Percentiles rank a stretch among this genome's conserved stretches.
These are phyloP conservation scores for Andrena hattorfiana DNA, from an alignment of 2,888 invertebrate genomes.

Conservation along the genomic window DNA sequence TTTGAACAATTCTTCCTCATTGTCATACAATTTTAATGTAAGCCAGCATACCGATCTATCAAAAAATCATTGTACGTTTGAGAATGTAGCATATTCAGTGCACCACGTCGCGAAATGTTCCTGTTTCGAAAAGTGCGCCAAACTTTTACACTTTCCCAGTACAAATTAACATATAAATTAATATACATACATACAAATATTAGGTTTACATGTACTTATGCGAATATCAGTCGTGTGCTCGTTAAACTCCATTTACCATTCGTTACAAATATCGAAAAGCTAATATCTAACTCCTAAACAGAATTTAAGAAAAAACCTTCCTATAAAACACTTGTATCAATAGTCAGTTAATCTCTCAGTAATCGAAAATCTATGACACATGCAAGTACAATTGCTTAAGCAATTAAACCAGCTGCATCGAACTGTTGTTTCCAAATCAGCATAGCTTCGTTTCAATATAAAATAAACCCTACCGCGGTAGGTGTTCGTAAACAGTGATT, in stretches of 20 bases:
- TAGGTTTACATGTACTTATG: slow-evolving; percentile 39
- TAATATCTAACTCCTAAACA: slow-evolving; percentile 2
- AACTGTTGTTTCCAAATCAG: neutral
- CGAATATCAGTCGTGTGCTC: slow-evolving; percentile 54
- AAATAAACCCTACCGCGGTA: slow-evolving; percentile 1
- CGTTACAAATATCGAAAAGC: neutral
- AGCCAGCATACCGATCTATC: neutral
- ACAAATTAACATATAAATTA: slow-evolving; percentile 40
- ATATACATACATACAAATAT: slow-evolving; percentile 56
- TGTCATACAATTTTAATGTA: neutral
- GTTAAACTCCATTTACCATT: slow-evolving; percentile 23
- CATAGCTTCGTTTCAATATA: neutral
- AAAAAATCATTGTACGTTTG: slow-evolving; percentile 18
- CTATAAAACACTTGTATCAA: neutral
- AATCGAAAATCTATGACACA: neutral
- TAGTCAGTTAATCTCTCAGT: neutral
- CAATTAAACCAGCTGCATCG: neutral
- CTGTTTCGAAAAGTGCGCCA: neutral
- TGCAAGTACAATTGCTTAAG: neutral
- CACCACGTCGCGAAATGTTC: slow-evolving; percentile 31
- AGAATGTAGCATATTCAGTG: neutral
- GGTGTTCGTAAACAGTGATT: neutral
- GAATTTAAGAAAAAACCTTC: neutral
- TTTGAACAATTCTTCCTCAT: neutral
- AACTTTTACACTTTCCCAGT: slow-evolving; percentile 15